Evolutionary conservation across 2,888 invertebrate species (phyloP), one percentile per base, ranked within the genome.

Genomic region (Cetonia aurata): DNA sequence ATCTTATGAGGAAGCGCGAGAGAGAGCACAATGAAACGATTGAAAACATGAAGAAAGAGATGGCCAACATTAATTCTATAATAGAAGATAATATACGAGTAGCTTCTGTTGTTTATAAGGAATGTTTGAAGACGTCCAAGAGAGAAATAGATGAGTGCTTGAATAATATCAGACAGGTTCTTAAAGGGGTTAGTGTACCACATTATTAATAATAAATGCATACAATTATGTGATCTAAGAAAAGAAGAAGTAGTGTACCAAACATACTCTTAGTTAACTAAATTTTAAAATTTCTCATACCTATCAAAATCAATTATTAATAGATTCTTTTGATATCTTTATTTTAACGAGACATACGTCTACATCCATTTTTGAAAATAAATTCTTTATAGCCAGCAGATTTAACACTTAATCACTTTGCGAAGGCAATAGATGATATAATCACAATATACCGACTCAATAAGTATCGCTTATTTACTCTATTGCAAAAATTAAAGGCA

Each of bases 81-180:
- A 46, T 69, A 15, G 72, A 72, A 52, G 67, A 69, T 19, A 53
- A 72, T 41, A 72, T 72, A 19, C 56, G 69, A 12, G 37, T 52
- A 25, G 42, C 62, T 15, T 53, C 60, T 0, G 50, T 17, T 9
- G 12, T 65, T 17, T 71, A 71, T 44, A 68, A 71, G 46, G n/a
- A 68, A n/a, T 17, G n/a, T 15, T 41, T 62, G 17, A 44, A 55
- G 17, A 37, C n/a, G 6, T 65, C 41, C 19, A 53, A 46, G 12
- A 44, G 8, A 6, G 55, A 71, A 13, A 37, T 71, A 10, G 42
- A 65, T 6, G 65, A 57, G 1, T 37, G 42, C n/a, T 25, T 71
- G 50, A 50, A 62, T 3, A 68, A 56, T 17, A 69, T 60, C 8
- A 50, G 59, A 8, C 42, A 59, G 8, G 52, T 59, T 3, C 10